Percentiles rank a stretch among this genome's conserved stretches.
phyloP scores from a whole-genome alignment of 2,888 invertebrate species.

The Timema cristinae region DNA sequence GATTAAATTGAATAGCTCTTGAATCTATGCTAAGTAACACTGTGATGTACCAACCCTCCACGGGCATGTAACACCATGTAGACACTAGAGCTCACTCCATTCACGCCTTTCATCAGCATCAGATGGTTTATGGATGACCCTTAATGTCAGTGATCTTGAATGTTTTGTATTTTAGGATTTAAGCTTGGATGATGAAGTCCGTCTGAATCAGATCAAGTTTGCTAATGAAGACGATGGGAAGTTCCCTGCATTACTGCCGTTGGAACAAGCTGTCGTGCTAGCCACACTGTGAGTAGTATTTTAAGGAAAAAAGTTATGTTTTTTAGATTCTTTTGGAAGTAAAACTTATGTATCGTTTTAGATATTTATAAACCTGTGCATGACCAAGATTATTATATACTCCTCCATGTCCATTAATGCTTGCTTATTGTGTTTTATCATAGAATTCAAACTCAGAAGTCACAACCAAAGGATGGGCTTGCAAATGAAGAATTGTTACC shows the following conservation, averaged over 20 bases:
- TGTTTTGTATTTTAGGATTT: conserved; percentile 49
- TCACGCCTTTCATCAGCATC: too few species aligned
- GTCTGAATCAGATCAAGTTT: conserved; percentile 74
- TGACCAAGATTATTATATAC: too few species aligned
- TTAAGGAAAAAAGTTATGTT: neutral
- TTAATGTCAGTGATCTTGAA: neutral
- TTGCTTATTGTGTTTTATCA: conserved; percentile 32
- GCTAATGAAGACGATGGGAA: conserved; percentile 53
- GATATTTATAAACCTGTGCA: neutral
- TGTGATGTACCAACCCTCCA: too few species aligned
- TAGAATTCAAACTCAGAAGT: conserved; percentile 67
- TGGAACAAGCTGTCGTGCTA: conserved; percentile 76
- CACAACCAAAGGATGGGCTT: conserved; percentile 75
- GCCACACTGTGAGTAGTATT: conserved; percentile 61
- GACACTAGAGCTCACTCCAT: too few species aligned
- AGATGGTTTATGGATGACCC: too few species aligned
- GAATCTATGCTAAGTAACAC: too few species aligned
- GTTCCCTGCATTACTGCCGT: conserved; percentile 55
- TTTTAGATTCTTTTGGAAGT: too few species aligned
- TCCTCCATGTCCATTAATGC: too few species aligned
- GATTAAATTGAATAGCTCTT: too few species aligned
- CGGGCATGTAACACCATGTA: too few species aligned
- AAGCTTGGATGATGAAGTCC: conserved; percentile 78
- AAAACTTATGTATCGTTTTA: too few species aligned
- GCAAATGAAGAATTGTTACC: conserved; percentile 78